Evolutionary conservation across 30 jellyfish, hydroid and myxozoan genomes (phyloP), one percentile per base, ranked within the genome.

Genomic region (Pelagia noctiluca): DNA sequence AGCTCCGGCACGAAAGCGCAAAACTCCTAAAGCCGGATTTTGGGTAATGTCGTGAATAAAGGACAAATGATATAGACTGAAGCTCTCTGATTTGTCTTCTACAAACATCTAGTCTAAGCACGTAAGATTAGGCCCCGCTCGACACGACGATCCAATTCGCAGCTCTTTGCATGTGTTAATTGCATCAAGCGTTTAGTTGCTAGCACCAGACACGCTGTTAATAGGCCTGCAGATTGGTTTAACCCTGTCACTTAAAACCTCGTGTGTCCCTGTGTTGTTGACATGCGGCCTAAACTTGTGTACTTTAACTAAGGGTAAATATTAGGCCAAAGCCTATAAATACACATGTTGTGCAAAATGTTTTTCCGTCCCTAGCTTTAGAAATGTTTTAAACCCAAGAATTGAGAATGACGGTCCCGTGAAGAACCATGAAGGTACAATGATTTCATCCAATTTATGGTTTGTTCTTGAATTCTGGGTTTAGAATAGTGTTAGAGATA

Each of bases 1-100:
- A 82, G 76, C 76, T 85, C 92, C 75, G 10, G 61, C 92, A 82
- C 92, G 85, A 82, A 68, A 82, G 65, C 80, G 80, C 74, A 83
- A 82, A 82, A 35, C 23, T 46, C 75, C 46, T 83, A 82, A 82
- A 82, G 86, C 92, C 86, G 92, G 92, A 68, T 82, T n/a, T 82
- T 82, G 67, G 80, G 80, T 38, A 66, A 26, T 80, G 35, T 65
- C 71, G 42, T 31, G n/a, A 61, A 80, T 65, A 60, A 82, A 36
- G 85, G 48, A 54, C 75, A 24, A 68, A 74, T 62, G 29, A 82
- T 53, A 62, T 70, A 75, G 50, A 79, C 65, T 63, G 79, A 47
- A 22, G 63, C 76, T 18, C 67, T 32, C 78, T 66, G 46, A 29
- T 29, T 30, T 29, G 35, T 52, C 63, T 72, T 53, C 66, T 57